phyloP scores from a whole-genome alignment of 1,140 invertebrate genomes.

The Drosophila asahinai region DNA sequence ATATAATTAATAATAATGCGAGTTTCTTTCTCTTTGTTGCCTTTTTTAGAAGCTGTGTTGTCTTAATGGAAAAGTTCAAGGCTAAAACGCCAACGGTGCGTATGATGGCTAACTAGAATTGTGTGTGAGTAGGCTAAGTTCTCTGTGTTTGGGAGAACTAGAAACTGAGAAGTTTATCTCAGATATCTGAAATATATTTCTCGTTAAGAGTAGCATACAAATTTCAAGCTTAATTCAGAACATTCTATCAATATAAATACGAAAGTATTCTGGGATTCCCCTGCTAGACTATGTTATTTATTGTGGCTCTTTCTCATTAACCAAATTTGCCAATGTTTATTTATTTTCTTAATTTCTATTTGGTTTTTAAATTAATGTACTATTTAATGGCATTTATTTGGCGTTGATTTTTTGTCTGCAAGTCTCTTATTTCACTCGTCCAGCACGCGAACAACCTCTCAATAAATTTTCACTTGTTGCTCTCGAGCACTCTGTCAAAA shows the following conservation, averaged over 20 bases:
- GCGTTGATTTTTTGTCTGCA: slow-evolving; percentile 10
- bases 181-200: not conserved
- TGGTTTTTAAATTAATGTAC: slow-evolving; percentile 22
- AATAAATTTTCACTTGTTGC: slow-evolving; percentile 73
- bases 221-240: not conserved
- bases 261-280: slow-evolving; percentile 7
- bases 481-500: slow-evolving; percentile 52
- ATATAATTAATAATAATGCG: slow-evolving; percentile 73
- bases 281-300: slow-evolving; percentile 20
- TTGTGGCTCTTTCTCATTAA: slow-evolving; percentile 10
- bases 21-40: slow-evolving; percentile 43
- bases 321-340: slow-evolving; percentile 43
- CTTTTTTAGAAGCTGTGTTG: slow-evolving; percentile 17
- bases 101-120: slow-evolving; percentile 61
- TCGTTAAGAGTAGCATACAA: not conserved
- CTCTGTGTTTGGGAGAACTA: not conserved
- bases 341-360: slow-evolving; percentile 28
- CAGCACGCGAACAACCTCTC: slow-evolving; percentile 39
- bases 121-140: slow-evolving; percentile 63
- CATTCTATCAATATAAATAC: not conserved
- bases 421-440: slow-evolving; percentile 19
- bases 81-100: slow-evolving; percentile 52
- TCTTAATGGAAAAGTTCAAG: slow-evolving; percentile 62
- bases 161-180: not conserved
- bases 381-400: slow-evolving; percentile 36